Base-by-base conservation (phyloP, 2,797 vertebrate species). In the Apodemus agrarius region DNA sequence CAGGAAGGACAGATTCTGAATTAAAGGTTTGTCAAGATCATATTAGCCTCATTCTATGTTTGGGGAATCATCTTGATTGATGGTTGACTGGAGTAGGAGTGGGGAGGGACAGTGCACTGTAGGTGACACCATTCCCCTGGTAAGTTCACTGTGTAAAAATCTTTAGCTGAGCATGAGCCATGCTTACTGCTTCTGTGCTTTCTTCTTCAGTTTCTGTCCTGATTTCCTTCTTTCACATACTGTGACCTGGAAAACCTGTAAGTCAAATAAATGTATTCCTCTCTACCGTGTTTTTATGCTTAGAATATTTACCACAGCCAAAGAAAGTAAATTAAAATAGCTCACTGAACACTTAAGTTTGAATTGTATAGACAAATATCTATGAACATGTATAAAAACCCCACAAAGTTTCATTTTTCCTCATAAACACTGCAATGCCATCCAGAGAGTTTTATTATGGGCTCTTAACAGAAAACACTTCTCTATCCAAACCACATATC, bases 81-180 rank as follows among this genome's bases (percentile, higher is more conserved):
- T 82, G 54, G 40, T 26, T 82, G 54, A 16, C 12, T 26, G 54
- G 54, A 59, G 22, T 37, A n/a, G 3, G 22, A 57, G n/a, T 59
- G 12, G 4, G 12, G 6, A 4, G 1, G 21, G 3, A 2, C n/a
- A 26, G 12, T 9, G 3, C 54, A 40, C 0, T 82, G 22, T 37
- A 14, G n/a, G n/a, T 16, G n/a, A 24, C 22, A 40, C 6, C 22
- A 37, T 26, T 16, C 11, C n/a, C n/a, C 26, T 13, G 12, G 6
- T 37, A 37, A 37, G 22, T 37, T 11, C 4, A 26, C 12, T 8
- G 4, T 82, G 37, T 40, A 40, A 40, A 13, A 54, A 26, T 43
- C 8, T 1, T 16, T 26, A 59, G 54, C 22, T 26, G 54, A 59
- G 80, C 7, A 40, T 9, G 22, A 40, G n/a, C 6, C 54, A 40